These are phyloP conservation scores for Dunckerocampus dactyliophorus DNA, from an alignment of 2,113 vertebrate genomes.

Conservation along the genomic window DNA sequence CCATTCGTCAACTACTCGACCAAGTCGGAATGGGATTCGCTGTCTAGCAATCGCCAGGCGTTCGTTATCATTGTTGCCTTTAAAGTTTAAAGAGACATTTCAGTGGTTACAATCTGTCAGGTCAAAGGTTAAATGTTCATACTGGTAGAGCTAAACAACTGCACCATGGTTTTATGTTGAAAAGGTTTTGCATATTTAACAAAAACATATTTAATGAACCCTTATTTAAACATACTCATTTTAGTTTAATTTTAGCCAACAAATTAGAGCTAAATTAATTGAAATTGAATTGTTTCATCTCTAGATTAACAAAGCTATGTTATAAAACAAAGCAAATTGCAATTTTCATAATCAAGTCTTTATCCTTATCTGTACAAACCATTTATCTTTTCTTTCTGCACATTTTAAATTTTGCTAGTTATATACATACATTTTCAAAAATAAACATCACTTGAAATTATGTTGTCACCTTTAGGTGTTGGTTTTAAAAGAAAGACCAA, in stretches of 20 bases:
- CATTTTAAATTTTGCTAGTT: conserved; percentile 86
- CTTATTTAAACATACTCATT: conserved; percentile 92
- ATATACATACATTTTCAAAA: conserved; percentile 82
- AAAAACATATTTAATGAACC: conserved; percentile 85
- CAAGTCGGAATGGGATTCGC: conserved; percentile 99
- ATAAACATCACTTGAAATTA: conserved; percentile 80
- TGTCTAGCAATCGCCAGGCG: conserved; percentile 99
- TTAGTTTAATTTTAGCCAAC: conserved; percentile 96
- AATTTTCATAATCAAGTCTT: conserved; percentile 85
- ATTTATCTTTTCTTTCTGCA: conserved; percentile 79
- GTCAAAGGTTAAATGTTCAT: conserved; percentile 99
- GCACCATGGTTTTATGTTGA: conserved; percentile 86
- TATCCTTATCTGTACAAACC: conserved; percentile 79
- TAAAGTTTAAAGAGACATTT: conserved; percentile 99
- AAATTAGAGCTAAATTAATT: conserved; percentile 98
- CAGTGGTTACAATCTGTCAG: conserved; percentile 99
- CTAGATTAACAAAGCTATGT: conserved; percentile 90
- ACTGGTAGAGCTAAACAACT: conserved; percentile 95
- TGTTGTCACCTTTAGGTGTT: conserved; percentile 73
- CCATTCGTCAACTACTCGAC: conserved; percentile 99
- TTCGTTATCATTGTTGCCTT: conserved; percentile 99
- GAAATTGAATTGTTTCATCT: conserved; percentile 79
- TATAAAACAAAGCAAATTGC: conserved; percentile 79
- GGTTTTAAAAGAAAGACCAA: conserved; percentile 80
- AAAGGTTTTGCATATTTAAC: conserved; percentile 92